Base-by-base conservation (phyloP, 2,888 invertebrate genomes). In the Ophion slaviceki region DNA sequence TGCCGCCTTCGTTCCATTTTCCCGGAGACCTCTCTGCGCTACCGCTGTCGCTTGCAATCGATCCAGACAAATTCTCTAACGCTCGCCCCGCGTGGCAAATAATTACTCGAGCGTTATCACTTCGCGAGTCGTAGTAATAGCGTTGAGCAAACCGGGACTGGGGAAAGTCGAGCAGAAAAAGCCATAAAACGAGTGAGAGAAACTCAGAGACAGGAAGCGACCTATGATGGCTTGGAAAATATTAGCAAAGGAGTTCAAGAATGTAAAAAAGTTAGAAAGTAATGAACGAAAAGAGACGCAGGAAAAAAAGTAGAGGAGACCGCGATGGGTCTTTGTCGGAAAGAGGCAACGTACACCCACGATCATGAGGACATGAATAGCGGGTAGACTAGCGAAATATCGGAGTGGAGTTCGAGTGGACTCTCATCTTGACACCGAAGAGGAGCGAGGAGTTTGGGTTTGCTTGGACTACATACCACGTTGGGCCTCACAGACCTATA, bases 51-150 rank as follows among this genome's bases (percentile, higher is more conserved):
- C 59, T 47, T 59, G 62, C 70, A 47, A 79, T 79, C 78, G 78
- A 79, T 80, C 77, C 77, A 77, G 66, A 61, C 80, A 82, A 85
- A 86, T 86, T 80, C 80, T 61, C 79, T 79, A 83, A 84, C 80
- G 76, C 67, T 79, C 61, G 53, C 76, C 80, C 53, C 53, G 53
- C 17, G 57, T 78, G 62, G 70, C 82, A 79, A 86, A 86, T 86
- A 87, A 86, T 87, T 87, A 88, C 86, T 81, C 75, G 79, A 77
- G 80, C 78, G 86, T 87, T 86, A 88, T 87, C 86, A 84, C 88
- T 87, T 84, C 84, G 82, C 85, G 71, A 84, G 78, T 84, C 85
- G 84, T 84, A 82, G 82, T 85, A 80, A 85, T 67, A 76, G 61
- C 80, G 67, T 77, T 67, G 80, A 72, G 76, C 71, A 70, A 82